Conservation (phyloP, 1,140 invertebrate species). For the Orchesella cincta region DNA sequence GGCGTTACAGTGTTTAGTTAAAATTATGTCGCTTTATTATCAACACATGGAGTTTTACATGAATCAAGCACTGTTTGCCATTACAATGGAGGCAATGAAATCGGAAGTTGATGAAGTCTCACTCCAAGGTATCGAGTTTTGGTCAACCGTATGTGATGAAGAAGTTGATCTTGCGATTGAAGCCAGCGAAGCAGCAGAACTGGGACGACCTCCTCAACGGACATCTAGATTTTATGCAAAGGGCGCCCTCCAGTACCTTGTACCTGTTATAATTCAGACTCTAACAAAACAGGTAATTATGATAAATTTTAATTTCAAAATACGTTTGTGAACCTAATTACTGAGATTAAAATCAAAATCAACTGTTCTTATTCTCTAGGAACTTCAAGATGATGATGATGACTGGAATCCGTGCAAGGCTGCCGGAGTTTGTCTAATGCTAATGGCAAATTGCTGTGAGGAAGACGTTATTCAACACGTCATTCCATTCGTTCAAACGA, state of each 20-base stretch:
- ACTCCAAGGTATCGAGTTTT: constrained; percentile 99
- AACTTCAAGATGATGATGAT: constrained; percentile 92
- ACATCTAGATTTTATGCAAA: constrained; percentile 92
- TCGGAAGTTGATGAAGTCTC: constrained; percentile 93
- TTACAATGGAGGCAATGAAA: constrained; percentile 98
- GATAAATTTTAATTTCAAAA: background rate
- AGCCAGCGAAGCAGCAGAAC: constrained; percentile 87
- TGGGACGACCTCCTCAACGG: constrained; percentile 83
- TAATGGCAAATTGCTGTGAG: constrained; percentile 94
- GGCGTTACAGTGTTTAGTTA: constrained; percentile 96
- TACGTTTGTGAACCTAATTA: constrained; percentile 19
- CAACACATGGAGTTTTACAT: constrained; percentile 99
- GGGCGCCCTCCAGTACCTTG: constrained; percentile 91
- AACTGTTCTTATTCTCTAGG: constrained; percentile 54
- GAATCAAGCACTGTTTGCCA: constrained; percentile 96
- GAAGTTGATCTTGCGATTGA: constrained; percentile 96
- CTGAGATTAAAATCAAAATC: background rate
- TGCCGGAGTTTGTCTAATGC: constrained; percentile 98
- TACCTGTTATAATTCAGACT: constrained; percentile 90
- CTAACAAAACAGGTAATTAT: constrained; percentile 81
- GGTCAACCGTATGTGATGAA: constrained; percentile 99
- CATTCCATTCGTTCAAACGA: constrained; percentile 93
- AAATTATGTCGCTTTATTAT: constrained; percentile 98
- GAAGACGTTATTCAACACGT: constrained; percentile 95
- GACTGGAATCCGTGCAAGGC: constrained; percentile 99